These are phyloP conservation scores for Chelonoidis abingdonii DNA, from an alignment of 2,113 vertebrate species.

Conservation along the genomic window DNA sequence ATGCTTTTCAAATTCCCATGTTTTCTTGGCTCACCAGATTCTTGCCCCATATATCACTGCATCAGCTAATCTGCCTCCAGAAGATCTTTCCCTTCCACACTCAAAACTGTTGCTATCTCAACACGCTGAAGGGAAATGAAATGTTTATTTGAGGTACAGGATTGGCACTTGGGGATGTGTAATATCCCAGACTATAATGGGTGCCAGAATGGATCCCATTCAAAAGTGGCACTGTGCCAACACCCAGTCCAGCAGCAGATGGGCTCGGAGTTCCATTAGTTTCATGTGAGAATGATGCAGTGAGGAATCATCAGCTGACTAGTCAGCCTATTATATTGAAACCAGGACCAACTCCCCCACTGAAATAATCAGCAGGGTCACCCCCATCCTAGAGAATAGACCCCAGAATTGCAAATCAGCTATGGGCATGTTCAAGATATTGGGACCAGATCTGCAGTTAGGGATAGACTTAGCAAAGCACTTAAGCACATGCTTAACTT, in stretches of 20 bases:
- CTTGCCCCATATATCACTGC: neutral
- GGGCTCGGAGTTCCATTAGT: neutral
- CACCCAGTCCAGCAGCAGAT: neutral
- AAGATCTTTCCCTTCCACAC: neutral
- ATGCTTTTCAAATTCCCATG: neutral
- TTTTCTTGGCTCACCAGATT: neutral
- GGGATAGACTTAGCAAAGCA: neutral
- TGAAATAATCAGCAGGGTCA: fast-evolving
- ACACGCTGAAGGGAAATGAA: neutral
- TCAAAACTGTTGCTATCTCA: neutral
- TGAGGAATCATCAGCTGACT: neutral
- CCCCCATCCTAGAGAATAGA: neutral
- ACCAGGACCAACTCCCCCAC: fast-evolving
- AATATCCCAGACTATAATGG: neutral
- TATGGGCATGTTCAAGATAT: neutral
- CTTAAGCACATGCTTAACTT: neutral
- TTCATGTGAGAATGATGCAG: neutral
- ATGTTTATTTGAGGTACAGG: neutral
- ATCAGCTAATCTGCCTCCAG: neutral
- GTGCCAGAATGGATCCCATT: neutral
- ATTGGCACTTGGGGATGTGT: neutral
- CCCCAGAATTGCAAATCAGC: neutral
- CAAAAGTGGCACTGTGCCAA: neutral
- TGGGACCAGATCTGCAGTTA: neutral
- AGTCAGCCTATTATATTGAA: neutral